These are phyloP conservation scores for Ginglymostoma cirratum DNA, from an alignment of 2,113 vertebrate genomes.

Conservation along the genomic window DNA sequence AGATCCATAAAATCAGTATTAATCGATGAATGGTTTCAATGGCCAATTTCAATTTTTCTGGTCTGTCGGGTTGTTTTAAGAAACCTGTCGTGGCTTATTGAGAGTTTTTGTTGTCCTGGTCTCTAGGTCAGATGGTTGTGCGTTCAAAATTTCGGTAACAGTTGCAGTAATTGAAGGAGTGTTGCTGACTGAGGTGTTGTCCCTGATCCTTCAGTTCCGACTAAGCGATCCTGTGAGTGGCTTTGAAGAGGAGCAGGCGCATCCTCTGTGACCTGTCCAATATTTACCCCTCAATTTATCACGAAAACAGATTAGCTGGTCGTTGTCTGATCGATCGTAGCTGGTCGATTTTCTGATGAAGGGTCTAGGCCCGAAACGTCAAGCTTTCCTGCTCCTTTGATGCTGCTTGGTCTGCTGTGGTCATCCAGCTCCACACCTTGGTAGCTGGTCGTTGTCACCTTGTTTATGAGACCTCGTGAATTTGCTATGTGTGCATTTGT, in stretches of 20 bases:
- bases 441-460: neutral
- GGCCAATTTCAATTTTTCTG: too few relatives aligned
- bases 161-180: neutral
- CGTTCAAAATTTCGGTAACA: neutral
- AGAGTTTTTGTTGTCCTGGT: neutral
- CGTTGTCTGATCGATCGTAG: too few relatives aligned
- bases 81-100: neutral
- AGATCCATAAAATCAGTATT: neutral
- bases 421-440: too few relatives aligned
- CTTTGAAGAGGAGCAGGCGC: neutral
- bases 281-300: neutral
- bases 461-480: neutral
- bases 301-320: neutral
- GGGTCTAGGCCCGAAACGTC: too few relatives aligned
- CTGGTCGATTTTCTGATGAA: too few relatives aligned
- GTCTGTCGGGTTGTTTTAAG: too few relatives aligned
- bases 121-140: neutral
- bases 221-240: neutral
- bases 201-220: fast-evolving
- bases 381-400: too few relatives aligned
- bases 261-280: neutral
- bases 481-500: neutral
- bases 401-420: too few relatives aligned
- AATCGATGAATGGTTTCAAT: too few relatives aligned
- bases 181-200: neutral